Percentiles rank a stretch among this genome's conserved stretches.
phyloP scores from a whole-genome alignment of 2,888 invertebrate genomes.

The Platycheirus rosarum region DNA sequence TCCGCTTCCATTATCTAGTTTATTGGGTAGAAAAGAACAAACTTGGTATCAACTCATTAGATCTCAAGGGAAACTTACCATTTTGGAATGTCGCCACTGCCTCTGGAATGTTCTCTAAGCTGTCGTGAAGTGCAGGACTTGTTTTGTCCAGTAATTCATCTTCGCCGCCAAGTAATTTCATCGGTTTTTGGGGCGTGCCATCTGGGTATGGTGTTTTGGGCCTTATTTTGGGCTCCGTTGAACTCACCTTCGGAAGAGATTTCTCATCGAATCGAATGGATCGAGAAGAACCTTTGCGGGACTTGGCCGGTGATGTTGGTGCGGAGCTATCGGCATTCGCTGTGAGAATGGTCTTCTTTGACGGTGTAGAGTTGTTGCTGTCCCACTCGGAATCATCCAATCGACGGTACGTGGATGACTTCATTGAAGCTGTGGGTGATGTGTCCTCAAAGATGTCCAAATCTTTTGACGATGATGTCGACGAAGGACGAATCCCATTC shows the following conservation, averaged over 20 bases:
- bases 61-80: conserved; percentile 26
- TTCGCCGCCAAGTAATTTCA: conserved; percentile 76
- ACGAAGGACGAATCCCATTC: conserved; percentile 24
- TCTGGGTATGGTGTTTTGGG: conserved; percentile 81
- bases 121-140: conserved; percentile 78
- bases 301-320: conserved; percentile 75
- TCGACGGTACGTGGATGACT: conserved; percentile 41
- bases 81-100: conserved; percentile 21
- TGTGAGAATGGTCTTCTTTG: conserved; percentile 62
- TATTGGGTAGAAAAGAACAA: too few relatives aligned
- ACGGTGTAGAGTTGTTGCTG: conserved; percentile 61
- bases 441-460: conserved; percentile 45
- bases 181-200: conserved; percentile 77
- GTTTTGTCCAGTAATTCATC: conserved; percentile 78
- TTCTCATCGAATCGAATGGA: conserved; percentile 76
- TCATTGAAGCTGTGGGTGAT: conserved; percentile 57
- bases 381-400: conserved; percentile 62
- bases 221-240: conserved; percentile 77
- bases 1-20: conserved; percentile 26
- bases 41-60: too few relatives aligned
- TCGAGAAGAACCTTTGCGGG: conserved; percentile 75
- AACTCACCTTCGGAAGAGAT: conserved; percentile 62
- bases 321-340: conserved; percentile 75
- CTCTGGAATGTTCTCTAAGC: conserved; percentile 78
- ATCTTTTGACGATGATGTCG: conserved; percentile 57